Base-by-base conservation (phyloP, 2,888 invertebrate species). In the Gymnocheta viridis region DNA sequence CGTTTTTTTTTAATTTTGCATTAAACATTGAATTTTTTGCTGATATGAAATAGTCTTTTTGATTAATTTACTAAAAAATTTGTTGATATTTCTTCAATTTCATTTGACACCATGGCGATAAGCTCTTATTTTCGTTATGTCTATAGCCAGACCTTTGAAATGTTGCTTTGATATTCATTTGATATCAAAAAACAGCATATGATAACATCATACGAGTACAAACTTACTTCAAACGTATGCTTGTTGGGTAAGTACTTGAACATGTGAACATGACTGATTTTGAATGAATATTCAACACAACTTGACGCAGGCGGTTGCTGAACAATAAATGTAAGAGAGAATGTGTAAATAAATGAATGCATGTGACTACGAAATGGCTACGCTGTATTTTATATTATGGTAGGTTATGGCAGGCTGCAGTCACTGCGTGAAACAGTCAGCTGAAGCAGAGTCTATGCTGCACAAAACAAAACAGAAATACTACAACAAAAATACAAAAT, bases 391-490 rank as follows among this genome's bases (percentile, higher is more conserved):
- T 86, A 87, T 86, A 88, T 90, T 90, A 88, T 85, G 89, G 88
- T 89, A 90, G 90, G 90, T 89, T 89, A 89, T 89, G 90, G 88
- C 87, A 87, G 87, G 86, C 86, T 86, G 86, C 80, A 86, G 85
- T 84, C 86, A 87, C 86, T 87, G 86, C 29, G 72, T 66, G 64
- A 73, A 44, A 58, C 80, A 81, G 58, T 69, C 81, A 81, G 32
- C 54, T 47, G 64, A 66, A 66, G 44, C 72, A 64, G n/a, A 64
- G 47, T 47, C 9, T 54, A 72, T 27, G 27, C 17, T 62, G 44
- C 51, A 2, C 60, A 41, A 62, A 58, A 60, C n/a, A 12, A 2
- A 54, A 41, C n/a, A 29, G 7, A 19, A 17, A 32, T 17, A 54
- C 27, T 54, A 62, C 29, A 49, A 69, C 38, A 69, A n/a, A 17